Evolutionary conservation across 2,113 vertebrate species (phyloP), one percentile per base, ranked within the genome.

Genomic region (Scortum barcoo): DNA sequence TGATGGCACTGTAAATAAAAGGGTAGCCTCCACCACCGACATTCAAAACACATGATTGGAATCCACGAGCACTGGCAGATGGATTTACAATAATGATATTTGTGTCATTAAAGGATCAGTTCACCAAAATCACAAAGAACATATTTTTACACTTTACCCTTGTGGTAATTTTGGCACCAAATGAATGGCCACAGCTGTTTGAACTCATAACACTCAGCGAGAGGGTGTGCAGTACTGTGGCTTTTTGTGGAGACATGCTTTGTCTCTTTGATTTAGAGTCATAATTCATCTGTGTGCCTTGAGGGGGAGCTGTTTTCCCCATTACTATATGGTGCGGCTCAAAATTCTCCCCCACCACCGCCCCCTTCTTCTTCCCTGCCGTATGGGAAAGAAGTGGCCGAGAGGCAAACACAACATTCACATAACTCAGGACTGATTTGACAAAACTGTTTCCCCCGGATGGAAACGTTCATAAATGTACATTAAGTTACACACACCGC

Each of bases 1-100:
- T 79, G 67, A 85, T 88, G 79, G 72, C 56, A 63, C 57, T 72
- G 70, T 74, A 87, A 91, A 90, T 73, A 86, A 79, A 88, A 81
- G 62, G 53, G 60, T 62, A 72, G 22, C n/a, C 8, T 26, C 30
- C 28, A 24, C 12, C 16, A 36, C 17, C 24, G 1, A 30, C 54
- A 40, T 60, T 80, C 36, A 76, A 61, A 80, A 72, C n/a, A 83
- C 22, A 53, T 14, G 51, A 58, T 24, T 72, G 17, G 38, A 73
- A 46, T 67, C 14, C 69, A 2, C 38, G 11, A 30, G 60, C 0
- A 2, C 12, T 8, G 14, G 8, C 33, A 53, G 48, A 74, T 17
- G 65, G 58, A 80, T 13, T 56, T 13, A 67, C 53, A 72, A 70
- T 6, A 44, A 7, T 19, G 36, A 61, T 54, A 50, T 63, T 22